Percentiles rank a stretch among this genome's conserved stretches.
Conservation (phyloP, 2,113 vertebrate genomes). For the Carassius auratus region DNA sequence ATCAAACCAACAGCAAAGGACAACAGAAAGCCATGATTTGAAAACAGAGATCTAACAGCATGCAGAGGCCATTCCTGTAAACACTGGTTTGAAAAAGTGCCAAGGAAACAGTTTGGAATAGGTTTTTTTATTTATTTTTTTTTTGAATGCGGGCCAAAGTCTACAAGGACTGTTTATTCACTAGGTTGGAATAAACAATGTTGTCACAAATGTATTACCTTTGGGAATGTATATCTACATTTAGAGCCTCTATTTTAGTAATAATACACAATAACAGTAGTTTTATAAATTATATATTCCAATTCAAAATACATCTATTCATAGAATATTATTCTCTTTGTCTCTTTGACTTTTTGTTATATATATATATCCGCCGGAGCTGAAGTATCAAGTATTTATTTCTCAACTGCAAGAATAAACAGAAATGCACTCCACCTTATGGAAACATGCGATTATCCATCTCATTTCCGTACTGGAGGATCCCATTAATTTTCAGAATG, state of each 20-base stretch:
- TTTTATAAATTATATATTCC: slow-evolving; percentile 1
- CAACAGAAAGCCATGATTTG: slow-evolving; percentile 5
- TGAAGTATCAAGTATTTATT: slow-evolving; percentile 12
- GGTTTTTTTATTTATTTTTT: no score
- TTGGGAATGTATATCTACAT: neutral
- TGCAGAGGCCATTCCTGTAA: neutral
- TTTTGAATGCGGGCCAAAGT: neutral
- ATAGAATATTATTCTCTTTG: neutral
- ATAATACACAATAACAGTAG: slow-evolving; percentile 2
- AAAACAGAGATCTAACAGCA: slow-evolving; percentile 3
- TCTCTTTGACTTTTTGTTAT: slow-evolving; percentile 2
- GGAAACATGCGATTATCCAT: slow-evolving; percentile 61
- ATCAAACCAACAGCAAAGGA: slow-evolving; percentile 17
- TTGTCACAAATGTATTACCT: neutral
- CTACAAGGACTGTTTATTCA: slow-evolving; percentile 18
- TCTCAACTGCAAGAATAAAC: slow-evolving; percentile 34
- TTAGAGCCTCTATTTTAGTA: neutral
- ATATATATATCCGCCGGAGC: neutral
- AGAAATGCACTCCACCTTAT: slow-evolving; percentile 60
- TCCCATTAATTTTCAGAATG: slow-evolving; percentile 73
- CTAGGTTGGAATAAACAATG: neutral
- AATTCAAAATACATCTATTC: neutral
- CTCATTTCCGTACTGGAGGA: slow-evolving; percentile 72
- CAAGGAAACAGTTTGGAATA: neutral
- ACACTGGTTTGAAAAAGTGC: slow-evolving; percentile 8